A percentile compares a stretch with the other conserved stretches of the same genome.
These are phyloP conservation scores for Agrotis clavis DNA, from an alignment of 2,888 invertebrate species.

Conservation along the genomic window DNA sequence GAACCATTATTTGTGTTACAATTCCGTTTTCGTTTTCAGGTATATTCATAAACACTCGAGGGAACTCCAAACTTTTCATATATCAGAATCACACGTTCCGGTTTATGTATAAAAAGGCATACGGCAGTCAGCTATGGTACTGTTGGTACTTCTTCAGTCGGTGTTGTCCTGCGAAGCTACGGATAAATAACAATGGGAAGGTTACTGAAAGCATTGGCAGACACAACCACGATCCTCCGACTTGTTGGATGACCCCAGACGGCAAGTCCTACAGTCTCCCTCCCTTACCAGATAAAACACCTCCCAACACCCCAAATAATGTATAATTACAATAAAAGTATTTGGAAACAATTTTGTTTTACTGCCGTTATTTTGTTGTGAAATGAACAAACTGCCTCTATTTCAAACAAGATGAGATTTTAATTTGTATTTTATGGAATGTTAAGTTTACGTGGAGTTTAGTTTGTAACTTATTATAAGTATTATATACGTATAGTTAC, in stretches of 20 bases:
- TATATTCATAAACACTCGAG: constrained; percentile 89
- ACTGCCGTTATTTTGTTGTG: constrained; percentile 67
- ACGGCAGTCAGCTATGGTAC: constrained; percentile 89
- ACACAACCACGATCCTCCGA: constrained; percentile 88
- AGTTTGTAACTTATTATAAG: constrained; percentile 57
- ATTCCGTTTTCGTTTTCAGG: constrained; percentile 79
- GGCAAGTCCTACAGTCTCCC: constrained; percentile 87
- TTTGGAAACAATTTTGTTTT: constrained; percentile 65
- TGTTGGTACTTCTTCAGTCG: constrained; percentile 90
- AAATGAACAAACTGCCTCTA: constrained; percentile 72
- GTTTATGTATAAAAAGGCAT: constrained; percentile 89
- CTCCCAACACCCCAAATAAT: constrained; percentile 68
- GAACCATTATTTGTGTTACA: constrained; percentile 55
- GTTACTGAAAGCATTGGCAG: constrained; percentile 88
- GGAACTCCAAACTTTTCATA: constrained; percentile 88
- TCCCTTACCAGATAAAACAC: constrained; percentile 78
- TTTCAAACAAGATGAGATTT: constrained; percentile 74
- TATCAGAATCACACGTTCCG: constrained; percentile 89
- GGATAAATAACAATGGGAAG: constrained; percentile 86
- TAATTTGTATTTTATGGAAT: constrained; percentile 66
- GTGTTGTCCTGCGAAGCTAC: constrained; percentile 87
- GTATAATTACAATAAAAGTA: constrained; percentile 71
- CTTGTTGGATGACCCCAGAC: constrained; percentile 89
- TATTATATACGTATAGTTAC: constrained; percentile 47
- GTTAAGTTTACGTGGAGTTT: constrained; percentile 59